Percentiles rank a stretch among this genome's conserved stretches.
Evolutionary conservation across 2,113 vertebrate genomes (phyloP).

Genomic region (Lucifuga dentata): DNA sequence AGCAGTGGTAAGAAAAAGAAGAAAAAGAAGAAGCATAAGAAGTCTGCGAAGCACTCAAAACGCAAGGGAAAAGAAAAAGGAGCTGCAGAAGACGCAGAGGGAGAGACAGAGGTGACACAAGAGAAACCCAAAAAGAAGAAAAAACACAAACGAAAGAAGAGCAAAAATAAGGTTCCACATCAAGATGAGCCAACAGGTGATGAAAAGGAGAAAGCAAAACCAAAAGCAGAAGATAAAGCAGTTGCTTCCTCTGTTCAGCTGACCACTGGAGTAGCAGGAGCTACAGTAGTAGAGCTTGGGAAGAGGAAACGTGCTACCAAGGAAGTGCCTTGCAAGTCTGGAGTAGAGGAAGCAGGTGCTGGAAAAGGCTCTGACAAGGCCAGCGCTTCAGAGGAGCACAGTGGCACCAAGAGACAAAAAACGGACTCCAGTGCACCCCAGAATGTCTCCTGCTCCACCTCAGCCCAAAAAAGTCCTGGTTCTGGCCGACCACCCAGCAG

Average conservation of each 20-base stretch:
- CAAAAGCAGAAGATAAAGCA: constrained; percentile 75
- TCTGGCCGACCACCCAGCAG: constrained; percentile 85
- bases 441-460: constrained; percentile 80
- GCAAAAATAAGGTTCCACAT: constrained; percentile 77
- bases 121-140: constrained; percentile 94
- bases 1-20: constrained; percentile 85
- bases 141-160: constrained; percentile 93
- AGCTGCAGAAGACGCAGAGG: constrained; percentile 79
- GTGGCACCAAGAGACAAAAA: constrained; percentile 81
- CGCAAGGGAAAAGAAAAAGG: constrained; percentile 88
- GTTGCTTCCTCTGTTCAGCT: constrained; percentile 44
- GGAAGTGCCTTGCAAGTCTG: constrained; percentile 83
- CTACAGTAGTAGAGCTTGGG: constrained; percentile 75
- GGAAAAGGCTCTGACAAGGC: constrained; percentile 70
- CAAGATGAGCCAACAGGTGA: constrained; percentile 62
- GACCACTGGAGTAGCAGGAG: constrained; percentile 33
- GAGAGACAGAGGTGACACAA: constrained; percentile 76
- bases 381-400: constrained; percentile 85
- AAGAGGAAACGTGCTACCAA: constrained; percentile 85
- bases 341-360: constrained; percentile 63
- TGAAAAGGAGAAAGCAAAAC: constrained; percentile 73
- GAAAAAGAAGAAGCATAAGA: constrained; percentile 99
- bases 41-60: constrained; percentile 90
- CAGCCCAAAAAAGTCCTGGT: constrained; percentile 78
- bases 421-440: constrained; percentile 68